These are phyloP conservation scores for Anolis apletophallus DNA, from an alignment of 2,797 vertebrate species.

Conservation along the genomic window DNA sequence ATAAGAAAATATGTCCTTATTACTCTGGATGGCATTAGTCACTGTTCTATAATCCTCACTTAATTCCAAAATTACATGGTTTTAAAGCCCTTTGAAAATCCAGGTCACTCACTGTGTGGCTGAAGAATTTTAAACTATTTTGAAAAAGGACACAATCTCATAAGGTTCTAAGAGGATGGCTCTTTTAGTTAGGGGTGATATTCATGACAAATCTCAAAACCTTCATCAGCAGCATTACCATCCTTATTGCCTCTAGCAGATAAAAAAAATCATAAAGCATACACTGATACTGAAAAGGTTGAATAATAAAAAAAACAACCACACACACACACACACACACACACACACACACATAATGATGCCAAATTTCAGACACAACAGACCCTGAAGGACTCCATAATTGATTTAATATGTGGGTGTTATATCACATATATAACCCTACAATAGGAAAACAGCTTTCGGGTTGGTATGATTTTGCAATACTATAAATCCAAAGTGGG, in stretches of 20 bases:
- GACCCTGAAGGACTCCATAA: neutral
- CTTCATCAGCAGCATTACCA: conserved; percentile 22
- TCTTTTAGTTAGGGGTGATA: conserved; percentile 43
- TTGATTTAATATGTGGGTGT: neutral
- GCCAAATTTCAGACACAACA: neutral
- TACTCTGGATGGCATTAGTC: neutral
- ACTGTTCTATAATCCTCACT: conserved; percentile 14
- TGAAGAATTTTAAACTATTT: conserved; percentile 4
- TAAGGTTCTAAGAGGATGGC: conserved; percentile 33
- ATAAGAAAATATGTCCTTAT: conserved; percentile 5
- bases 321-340: too few relatives aligned
- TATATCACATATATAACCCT: neutral
- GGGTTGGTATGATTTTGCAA: conserved; percentile 8
- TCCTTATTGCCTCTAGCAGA: conserved; percentile 27
- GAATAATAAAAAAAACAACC: neutral
- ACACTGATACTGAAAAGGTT: conserved; percentile 15
- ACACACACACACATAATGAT: neutral
- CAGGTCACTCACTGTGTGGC: conserved; percentile 25
- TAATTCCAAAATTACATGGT: conserved; percentile 51
- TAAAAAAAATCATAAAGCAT: neutral
- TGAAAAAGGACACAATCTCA: conserved; percentile 44
- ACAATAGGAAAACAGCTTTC: neutral
- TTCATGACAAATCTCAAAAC: conserved; percentile 40
- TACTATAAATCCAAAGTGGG: neutral
- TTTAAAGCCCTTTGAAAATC: conserved; percentile 57